Conservation (phyloP, 2,113 vertebrate species). For the Enhydra lutris region DNA sequence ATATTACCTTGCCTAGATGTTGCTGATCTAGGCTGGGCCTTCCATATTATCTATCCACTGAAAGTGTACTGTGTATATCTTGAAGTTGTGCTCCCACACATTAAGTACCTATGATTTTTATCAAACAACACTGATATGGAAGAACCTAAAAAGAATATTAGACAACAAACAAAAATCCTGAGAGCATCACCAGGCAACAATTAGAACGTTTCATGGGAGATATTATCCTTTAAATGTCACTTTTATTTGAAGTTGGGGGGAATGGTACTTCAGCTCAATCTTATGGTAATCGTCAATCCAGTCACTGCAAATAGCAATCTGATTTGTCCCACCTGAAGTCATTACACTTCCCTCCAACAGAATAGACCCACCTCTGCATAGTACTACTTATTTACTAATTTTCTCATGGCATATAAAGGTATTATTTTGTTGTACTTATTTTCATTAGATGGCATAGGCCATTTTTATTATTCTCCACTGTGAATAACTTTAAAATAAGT, state of each 20-base stretch:
- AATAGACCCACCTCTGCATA: neutral
- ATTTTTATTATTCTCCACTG: neutral
- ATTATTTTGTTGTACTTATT: neutral
- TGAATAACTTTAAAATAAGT: neutral
- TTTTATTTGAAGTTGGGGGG: neutral
- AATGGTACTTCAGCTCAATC: neutral
- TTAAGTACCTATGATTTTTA: neutral
- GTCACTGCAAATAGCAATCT: neutral
- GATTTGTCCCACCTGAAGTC: neutral
- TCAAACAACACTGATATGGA: neutral
- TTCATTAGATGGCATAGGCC: neutral
- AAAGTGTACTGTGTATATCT: neutral
- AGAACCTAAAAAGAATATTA: neutral
- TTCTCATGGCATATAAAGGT: neutral
- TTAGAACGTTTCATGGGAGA: neutral
- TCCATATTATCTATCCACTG: neutral
- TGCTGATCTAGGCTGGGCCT: neutral
- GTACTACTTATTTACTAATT: neutral
- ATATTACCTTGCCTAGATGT: rapidly evolving
- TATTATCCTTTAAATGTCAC: neutral
- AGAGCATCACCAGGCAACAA: neutral
- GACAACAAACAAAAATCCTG: neutral
- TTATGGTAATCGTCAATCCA: neutral
- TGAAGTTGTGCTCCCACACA: neutral
- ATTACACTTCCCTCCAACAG: neutral